A percentile compares a stretch with the other conserved stretches of the same genome.
These are phyloP conservation scores for Pachymerium ferrugineum DNA, from an alignment of 2,888 invertebrate species.

Conservation along the genomic window DNA sequence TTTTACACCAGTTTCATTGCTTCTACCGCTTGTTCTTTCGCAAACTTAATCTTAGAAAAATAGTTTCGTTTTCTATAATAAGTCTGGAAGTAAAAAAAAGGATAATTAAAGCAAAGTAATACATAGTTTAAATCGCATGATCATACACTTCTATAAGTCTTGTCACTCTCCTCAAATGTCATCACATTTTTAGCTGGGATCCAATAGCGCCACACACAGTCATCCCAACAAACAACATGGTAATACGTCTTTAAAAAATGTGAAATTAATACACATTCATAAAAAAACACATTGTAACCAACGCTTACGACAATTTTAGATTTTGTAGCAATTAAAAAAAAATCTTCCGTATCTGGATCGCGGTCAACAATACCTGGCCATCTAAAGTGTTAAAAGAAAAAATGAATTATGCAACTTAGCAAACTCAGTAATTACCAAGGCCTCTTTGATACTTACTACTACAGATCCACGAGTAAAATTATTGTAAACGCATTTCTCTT, in stretches of 20 bases:
- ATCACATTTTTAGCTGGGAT: background rate
- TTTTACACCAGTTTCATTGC: background rate
- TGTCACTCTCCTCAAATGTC: background rate
- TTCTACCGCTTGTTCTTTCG: background rate
- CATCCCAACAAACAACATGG: background rate
- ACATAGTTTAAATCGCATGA: too few relatives aligned
- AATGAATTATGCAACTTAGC: background rate
- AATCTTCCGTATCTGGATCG: slow-evolving; percentile 58
- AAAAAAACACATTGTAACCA: background rate
- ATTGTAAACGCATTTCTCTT: slow-evolving; percentile 56
- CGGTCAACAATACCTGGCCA: slow-evolving; percentile 69
- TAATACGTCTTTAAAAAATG: background rate
- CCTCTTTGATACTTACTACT: slow-evolving; percentile 61
- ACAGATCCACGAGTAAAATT: slow-evolving; percentile 60
- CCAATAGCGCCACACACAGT: background rate
- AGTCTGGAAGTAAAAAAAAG: too few relatives aligned
- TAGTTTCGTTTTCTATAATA: too few relatives aligned
- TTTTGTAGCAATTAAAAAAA: slow-evolving; percentile 55
- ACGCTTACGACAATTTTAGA: background rate
- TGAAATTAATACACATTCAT: too few relatives aligned
- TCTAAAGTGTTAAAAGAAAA: background rate
- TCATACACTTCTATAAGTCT: background rate
- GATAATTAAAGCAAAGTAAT: too few relatives aligned
- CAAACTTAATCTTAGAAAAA: too few relatives aligned
- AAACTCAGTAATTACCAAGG: slow-evolving; percentile 52